A percentile compares a stretch with the other conserved stretches of the same genome.
Conservation (phyloP, 2,888 invertebrate genomes). For the Tipula lateralis region DNA sequence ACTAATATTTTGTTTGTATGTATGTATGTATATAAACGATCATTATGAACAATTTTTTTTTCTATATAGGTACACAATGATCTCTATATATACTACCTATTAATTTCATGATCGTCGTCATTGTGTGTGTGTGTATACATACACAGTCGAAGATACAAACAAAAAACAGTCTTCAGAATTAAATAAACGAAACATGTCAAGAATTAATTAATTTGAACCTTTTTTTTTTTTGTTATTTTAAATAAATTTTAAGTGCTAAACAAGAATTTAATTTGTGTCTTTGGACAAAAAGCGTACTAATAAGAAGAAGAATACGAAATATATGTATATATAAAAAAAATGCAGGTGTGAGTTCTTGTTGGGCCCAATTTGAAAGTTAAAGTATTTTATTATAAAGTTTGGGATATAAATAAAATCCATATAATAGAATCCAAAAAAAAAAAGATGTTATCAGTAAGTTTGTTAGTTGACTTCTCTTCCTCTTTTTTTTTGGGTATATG, state of each 20-base stretch:
- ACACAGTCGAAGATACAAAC: not conserved
- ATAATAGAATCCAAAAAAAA: constrained; percentile 26
- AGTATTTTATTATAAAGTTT: constrained; percentile 25
- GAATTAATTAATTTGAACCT: constrained; percentile 30
- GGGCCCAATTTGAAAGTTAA: constrained; percentile 27
- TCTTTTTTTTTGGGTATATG: not conserved
- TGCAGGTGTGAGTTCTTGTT: constrained; percentile 30
- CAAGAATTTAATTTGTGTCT: constrained; percentile 28
- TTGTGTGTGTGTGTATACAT: not conserved
- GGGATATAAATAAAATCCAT: constrained; percentile 28
- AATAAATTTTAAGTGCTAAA: constrained; percentile 28
- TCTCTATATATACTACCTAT: constrained; percentile 20
- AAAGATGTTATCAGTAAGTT: constrained; percentile 20
- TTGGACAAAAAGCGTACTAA: not conserved
- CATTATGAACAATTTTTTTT: not conserved
- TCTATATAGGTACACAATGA: no score
- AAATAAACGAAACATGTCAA: constrained; percentile 29
- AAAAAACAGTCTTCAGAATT: constrained; percentile 25
- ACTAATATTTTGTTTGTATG: not conserved
- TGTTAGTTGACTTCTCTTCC: constrained; percentile 27
- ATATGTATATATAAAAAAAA: no score
- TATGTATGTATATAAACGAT: not conserved
- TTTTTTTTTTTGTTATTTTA: constrained; percentile 26
- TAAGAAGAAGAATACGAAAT: constrained; percentile 13
- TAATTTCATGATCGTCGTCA: not conserved